These are phyloP conservation scores for Zapus hudsonius DNA, from an alignment of 2,113 vertebrate genomes.

Conservation along the genomic window DNA sequence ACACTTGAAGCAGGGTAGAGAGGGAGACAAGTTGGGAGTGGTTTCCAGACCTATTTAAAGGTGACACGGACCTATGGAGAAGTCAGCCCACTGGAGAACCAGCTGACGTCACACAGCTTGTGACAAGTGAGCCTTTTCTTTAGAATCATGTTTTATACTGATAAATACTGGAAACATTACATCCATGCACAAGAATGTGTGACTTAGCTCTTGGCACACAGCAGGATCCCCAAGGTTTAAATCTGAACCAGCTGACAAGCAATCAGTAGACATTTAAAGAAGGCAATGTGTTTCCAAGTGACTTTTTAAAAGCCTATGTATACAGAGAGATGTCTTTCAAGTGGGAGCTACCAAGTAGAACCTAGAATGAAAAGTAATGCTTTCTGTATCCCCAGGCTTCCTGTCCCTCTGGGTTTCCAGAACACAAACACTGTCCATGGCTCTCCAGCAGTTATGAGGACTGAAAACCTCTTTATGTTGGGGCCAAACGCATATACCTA, in stretches of 20 bases:
- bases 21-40: not conserved
- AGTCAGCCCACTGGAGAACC: not conserved
- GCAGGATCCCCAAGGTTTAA: conserved; percentile 47
- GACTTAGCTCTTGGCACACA: conserved; percentile 67
- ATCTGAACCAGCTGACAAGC: conserved; percentile 57
- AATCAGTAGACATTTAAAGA: conserved; percentile 46
- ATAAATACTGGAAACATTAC: conserved; percentile 64
- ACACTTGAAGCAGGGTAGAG: not conserved
- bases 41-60: conserved; percentile 23
- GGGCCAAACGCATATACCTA: no score
- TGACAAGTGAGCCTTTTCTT: conserved; percentile 7
- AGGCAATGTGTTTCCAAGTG: not conserved
- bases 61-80: not conserved
- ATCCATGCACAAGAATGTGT: conserved; percentile 66
- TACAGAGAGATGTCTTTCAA: not conserved
- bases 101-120: not conserved
- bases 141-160: conserved; percentile 59
- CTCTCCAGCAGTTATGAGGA: not conserved
- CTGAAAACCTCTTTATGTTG: no score
- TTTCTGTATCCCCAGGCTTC: not conserved
- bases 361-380: not conserved
- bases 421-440: not conserved
- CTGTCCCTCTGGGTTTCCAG: not conserved
- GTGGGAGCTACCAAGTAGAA: not conserved
- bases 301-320: not conserved